These are phyloP conservation scores for Rhopalosiphum maidis DNA, from an alignment of 1,140 invertebrate genomes.

Conservation along the genomic window DNA sequence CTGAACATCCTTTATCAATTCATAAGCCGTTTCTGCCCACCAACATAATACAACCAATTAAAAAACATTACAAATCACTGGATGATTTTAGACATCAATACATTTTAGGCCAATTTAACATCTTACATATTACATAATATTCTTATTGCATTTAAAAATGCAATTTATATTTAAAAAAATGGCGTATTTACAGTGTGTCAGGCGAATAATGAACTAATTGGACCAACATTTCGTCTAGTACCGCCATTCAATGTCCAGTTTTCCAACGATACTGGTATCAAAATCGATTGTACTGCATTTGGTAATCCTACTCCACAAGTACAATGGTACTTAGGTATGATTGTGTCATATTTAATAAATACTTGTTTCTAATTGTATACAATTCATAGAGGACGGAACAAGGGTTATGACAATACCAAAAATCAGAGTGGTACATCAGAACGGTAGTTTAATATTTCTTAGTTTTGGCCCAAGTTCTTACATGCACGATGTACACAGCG, in stretches of 20 bases:
- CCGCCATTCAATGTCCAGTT: constrained; percentile 84
- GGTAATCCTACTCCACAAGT: constrained; percentile 78
- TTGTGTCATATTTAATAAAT: not conserved
- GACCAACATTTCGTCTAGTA: constrained; percentile 77
- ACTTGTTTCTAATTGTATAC: not conserved
- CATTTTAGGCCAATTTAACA: not conserved
- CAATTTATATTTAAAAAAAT: not conserved
- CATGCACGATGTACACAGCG: constrained; percentile 63
- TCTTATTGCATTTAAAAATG: not conserved
- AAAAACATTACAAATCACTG: not conserved
- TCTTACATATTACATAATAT: not conserved
- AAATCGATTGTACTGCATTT: constrained; percentile 80
- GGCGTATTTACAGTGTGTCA: constrained; percentile 31
- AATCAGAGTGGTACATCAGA: constrained; percentile 60
- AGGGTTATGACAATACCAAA: constrained; percentile 59
- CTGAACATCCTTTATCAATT: not conserved
- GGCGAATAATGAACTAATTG: constrained; percentile 71
- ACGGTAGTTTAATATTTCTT: constrained; percentile 65
- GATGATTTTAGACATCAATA: not conserved
- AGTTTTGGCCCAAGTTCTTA: constrained; percentile 64
- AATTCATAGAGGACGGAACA: constrained; percentile 59
- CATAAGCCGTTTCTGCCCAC: not conserved
- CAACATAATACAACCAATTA: not conserved
- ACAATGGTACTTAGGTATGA: constrained; percentile 71
- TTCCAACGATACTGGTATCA: constrained; percentile 81